phyloP scores from a whole-genome alignment of 2,113 vertebrate genomes.

The Anguilla rostrata region DNA sequence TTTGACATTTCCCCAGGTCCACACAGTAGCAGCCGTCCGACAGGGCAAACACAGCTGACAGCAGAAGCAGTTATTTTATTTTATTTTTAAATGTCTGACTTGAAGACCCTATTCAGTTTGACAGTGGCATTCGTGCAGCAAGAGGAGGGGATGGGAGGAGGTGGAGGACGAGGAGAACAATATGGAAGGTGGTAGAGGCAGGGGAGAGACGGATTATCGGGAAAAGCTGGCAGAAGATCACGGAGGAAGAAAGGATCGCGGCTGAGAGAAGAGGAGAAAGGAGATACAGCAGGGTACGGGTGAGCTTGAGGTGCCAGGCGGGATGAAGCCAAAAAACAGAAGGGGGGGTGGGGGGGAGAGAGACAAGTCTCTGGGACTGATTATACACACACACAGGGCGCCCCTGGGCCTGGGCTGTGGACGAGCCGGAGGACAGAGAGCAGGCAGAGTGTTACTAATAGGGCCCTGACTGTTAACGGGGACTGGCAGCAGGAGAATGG shows the following conservation, averaged over 20 bases:
- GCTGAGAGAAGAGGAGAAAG: constrained; percentile 28
- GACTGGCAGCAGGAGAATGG: constrained; percentile 76
- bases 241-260: constrained; percentile 15
- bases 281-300: background rate
- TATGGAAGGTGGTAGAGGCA: constrained; percentile 27
- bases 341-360: no score
- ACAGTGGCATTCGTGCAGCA: background rate
- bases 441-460: constrained; percentile 64
- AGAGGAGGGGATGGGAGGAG: background rate
- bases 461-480: constrained; percentile 76
- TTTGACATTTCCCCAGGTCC: background rate
- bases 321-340: constrained; percentile 13
- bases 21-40: background rate
- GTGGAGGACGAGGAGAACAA: constrained; percentile 12
- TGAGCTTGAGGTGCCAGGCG: background rate
- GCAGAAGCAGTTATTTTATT: no score
- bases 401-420: constrained; percentile 46
- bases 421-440: constrained; percentile 43
- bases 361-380: constrained; percentile 39
- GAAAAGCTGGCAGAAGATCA: background rate
- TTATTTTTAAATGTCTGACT: background rate
- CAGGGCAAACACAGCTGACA: background rate
- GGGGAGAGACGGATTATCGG: background rate
- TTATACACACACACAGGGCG: constrained; percentile 53
- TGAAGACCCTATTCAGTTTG: background rate